Percentiles rank a stretch among this genome's conserved stretches.
These are phyloP conservation scores for Pangasius sanitwongsei DNA, from an alignment of 2,797 vertebrate species.

Conservation along the genomic window DNA sequence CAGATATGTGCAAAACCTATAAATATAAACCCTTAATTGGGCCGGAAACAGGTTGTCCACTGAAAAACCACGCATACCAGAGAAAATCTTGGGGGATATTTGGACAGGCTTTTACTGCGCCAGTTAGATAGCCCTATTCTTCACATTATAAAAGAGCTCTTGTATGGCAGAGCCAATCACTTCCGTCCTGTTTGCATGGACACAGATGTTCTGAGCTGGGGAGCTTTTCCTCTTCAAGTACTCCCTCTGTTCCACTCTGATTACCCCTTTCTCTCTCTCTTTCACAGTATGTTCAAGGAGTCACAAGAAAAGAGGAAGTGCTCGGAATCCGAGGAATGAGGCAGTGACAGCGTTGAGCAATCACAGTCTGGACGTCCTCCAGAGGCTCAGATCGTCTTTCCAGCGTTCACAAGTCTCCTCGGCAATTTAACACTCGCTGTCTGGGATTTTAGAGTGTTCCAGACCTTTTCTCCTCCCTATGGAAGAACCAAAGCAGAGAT, in stretches of 20 bases:
- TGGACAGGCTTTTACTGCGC: slow-evolving; percentile 41
- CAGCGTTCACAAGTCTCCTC: slow-evolving; percentile 56
- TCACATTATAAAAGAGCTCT: slow-evolving; percentile 46
- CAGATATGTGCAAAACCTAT: background rate
- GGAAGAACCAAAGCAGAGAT: background rate
- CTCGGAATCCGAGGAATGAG: slow-evolving; percentile 76
- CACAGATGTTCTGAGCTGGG: slow-evolving; percentile 64
- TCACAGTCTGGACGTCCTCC: slow-evolving; percentile 57
- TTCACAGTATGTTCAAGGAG: slow-evolving; percentile 57
- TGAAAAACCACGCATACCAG: slow-evolving; percentile 29
- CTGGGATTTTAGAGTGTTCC: slow-evolving; percentile 36
- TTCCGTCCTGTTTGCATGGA: slow-evolving; percentile 65
- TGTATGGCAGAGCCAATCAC: slow-evolving; percentile 60
- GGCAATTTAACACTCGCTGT: slow-evolving; percentile 53
- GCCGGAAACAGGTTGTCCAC: slow-evolving; percentile 28
- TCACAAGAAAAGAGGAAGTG: slow-evolving; percentile 71
- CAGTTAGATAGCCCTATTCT: slow-evolving; percentile 50
- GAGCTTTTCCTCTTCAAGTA: slow-evolving; percentile 62
- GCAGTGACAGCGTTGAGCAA: slow-evolving; percentile 73
- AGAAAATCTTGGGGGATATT: slow-evolving; percentile 45
- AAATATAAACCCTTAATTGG: slow-evolving; percentile 28
- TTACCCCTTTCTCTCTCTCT: slow-evolving; percentile 53
- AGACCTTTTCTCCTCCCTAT: slow-evolving; percentile 10
- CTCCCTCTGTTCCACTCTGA: slow-evolving; percentile 63
- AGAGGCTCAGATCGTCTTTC: slow-evolving; percentile 62